Evolutionary conservation across 2,113 vertebrate species (phyloP).

Genomic region (Clarias batrachus): DNA sequence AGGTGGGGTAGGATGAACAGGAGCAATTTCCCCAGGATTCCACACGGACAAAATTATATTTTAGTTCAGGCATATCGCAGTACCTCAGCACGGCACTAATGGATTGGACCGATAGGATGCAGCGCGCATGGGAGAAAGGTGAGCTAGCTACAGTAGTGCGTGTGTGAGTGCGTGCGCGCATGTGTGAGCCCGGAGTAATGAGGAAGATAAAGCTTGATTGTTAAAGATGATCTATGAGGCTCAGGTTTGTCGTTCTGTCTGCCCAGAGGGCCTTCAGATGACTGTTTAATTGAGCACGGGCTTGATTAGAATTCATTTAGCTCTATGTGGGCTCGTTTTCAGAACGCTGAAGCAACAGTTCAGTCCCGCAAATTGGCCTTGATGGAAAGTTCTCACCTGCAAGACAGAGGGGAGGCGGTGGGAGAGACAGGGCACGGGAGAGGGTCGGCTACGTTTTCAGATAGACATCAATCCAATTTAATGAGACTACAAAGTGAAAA

Average conservation of each 20-base stretch:
- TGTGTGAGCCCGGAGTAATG: conserved; percentile 19
- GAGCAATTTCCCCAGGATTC: conserved; percentile 40
- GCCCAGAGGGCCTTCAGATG: conserved; percentile 51
- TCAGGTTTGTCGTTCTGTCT: conserved; percentile 35
- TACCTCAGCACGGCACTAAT: conserved; percentile 35
- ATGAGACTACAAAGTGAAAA: conserved; percentile 32
- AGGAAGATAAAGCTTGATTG: conserved; percentile 43
- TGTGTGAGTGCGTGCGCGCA: conserved; percentile 10
- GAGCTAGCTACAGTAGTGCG: not conserved
- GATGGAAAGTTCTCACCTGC: conserved; percentile 40
- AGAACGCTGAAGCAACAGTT: conserved; percentile 23
- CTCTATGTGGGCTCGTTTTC: conserved; percentile 32
- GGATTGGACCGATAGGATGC: conserved; percentile 23
- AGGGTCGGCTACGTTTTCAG: conserved; percentile 24
- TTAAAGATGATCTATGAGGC: conserved; percentile 52
- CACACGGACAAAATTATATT: conserved; percentile 42
- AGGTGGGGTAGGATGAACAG: not conserved
- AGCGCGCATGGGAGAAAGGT: not conserved
- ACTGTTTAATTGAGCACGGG: conserved; percentile 55
- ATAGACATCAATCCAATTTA: conserved; percentile 40
- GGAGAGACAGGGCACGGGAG: not conserved
- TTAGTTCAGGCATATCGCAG: conserved; percentile 31
- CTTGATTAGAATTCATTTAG: conserved; percentile 45
- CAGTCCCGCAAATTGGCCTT: conserved; percentile 26
- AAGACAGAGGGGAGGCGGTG: conserved; percentile 26